These are phyloP conservation scores for Chymomyza costata DNA, from an alignment of 1,140 invertebrate species.

Conservation along the genomic window DNA sequence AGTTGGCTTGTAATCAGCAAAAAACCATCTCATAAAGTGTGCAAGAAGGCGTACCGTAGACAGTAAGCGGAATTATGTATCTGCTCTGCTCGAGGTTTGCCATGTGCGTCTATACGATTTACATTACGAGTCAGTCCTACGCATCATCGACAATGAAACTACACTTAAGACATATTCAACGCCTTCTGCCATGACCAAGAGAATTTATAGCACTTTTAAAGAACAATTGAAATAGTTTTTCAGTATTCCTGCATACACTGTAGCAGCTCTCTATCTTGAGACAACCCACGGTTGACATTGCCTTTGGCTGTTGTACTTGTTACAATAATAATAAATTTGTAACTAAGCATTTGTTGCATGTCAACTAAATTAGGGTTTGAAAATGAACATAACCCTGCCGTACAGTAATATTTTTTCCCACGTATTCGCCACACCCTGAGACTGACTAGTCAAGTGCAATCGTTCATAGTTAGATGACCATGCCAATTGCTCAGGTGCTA, in stretches of 20 bases:
- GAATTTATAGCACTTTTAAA: slow-evolving; percentile 37
- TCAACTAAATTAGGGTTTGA: no score
- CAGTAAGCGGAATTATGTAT: slow-evolving; percentile 2
- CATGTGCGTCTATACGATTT: slow-evolving; percentile 16
- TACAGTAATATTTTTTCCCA: neutral
- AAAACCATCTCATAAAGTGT: slow-evolving; percentile 39
- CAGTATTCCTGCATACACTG: no score
- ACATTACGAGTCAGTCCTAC: slow-evolving; percentile 48
- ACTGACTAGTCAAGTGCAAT: neutral
- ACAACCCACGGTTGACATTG: neutral
- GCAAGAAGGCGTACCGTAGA: slow-evolving; percentile 21
- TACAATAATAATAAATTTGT: neutral
- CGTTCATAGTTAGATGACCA: neutral
- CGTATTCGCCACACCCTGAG: neutral
- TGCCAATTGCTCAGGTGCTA: neutral
- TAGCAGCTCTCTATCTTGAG: neutral
- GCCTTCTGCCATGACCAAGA: slow-evolving; percentile 10
- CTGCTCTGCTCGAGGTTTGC: slow-evolving; percentile 3
- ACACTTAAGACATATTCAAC: slow-evolving; percentile 21
- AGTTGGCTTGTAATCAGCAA: slow-evolving; percentile 39
- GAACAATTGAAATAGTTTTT: slow-evolving; percentile 16
- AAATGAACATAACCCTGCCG: neutral
- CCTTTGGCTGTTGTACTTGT: neutral
- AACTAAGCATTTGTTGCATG: no score
- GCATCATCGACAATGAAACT: slow-evolving; percentile 19